Conservation (phyloP, 2,113 vertebrate genomes). For the Phrynosoma blainvillii region DNA sequence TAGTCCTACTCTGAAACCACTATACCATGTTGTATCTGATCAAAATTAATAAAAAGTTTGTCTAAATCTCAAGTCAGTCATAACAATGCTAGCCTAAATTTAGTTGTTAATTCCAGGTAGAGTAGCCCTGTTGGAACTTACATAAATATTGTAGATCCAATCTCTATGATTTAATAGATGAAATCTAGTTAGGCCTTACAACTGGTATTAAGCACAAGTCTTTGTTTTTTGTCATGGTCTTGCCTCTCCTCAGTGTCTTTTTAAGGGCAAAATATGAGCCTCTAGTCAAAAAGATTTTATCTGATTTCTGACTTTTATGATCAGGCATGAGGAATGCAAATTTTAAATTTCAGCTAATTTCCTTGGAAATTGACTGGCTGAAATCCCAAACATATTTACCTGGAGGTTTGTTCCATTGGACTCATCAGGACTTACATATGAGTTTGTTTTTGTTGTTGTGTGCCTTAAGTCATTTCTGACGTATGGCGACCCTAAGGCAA, state of each 20-base stretch:
- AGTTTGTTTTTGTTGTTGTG: no score
- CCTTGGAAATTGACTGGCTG: not conserved
- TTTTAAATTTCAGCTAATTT: not conserved
- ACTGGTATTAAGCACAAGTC: no score
- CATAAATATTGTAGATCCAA: no score
- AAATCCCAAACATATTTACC: not conserved
- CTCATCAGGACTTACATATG: not conserved
- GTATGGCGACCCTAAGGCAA: no score
- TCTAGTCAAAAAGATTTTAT: not conserved
- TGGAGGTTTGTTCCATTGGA: not conserved
- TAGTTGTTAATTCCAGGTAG: no score
- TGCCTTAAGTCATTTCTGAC: no score
- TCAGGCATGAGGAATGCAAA: not conserved
- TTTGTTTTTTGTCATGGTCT: not conserved
- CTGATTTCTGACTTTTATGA: not conserved
- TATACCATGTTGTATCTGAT: not conserved
- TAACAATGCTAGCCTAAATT: no score
- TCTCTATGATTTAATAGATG: no score
- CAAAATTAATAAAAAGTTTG: not conserved
- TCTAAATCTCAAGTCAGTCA: not conserved
- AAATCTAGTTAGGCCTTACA: no score
- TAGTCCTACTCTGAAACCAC: no score
- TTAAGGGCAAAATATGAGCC: not conserved
- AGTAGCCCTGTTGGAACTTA: no score
- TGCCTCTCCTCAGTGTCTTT: not conserved